Conservation (phyloP, 2,113 vertebrate genomes). For the Cacatua alba region DNA sequence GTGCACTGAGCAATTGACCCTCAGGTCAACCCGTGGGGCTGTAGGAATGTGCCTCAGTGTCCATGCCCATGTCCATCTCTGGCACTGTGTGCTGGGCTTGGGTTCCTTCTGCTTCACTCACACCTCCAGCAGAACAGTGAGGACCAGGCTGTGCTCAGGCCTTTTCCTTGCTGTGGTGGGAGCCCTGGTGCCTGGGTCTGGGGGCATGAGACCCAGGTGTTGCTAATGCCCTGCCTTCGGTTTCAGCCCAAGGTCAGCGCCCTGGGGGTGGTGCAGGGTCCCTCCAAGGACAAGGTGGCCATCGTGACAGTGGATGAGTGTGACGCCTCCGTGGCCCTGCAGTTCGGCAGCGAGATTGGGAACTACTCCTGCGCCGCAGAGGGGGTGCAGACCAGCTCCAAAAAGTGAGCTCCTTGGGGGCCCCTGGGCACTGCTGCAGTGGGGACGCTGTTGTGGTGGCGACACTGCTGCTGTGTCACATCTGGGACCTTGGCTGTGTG, state of each 20-base stretch:
- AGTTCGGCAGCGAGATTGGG: constrained; percentile 89
- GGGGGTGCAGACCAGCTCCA: constrained; percentile 93
- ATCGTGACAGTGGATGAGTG: constrained; percentile 93
- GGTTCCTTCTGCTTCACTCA: not conserved
- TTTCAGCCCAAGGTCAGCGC: constrained; percentile 88
- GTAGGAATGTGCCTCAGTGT: not conserved
- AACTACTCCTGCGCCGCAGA: constrained; percentile 97
- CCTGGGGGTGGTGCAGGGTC: constrained; percentile 89
- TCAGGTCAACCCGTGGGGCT: not conserved
- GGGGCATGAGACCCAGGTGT: not conserved
- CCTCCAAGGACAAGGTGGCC: constrained; percentile 96
- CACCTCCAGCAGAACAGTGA: not conserved
- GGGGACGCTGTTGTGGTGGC: not conserved
- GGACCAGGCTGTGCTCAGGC: not conserved
- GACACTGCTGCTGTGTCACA: not conserved
- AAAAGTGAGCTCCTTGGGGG: constrained; percentile 86
- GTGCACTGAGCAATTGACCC: not conserved
- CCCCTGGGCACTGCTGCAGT: not conserved
- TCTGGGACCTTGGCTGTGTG: not conserved
- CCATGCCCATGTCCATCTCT: not conserved
- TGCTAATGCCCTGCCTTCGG: not conserved
- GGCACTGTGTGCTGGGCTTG: accelerated
- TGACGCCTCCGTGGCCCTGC: constrained; percentile 88
- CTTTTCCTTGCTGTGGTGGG: not conserved
- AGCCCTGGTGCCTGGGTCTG: not conserved